Percentiles rank a stretch among this genome's conserved stretches.
phyloP scores from a whole-genome alignment of 1,140 invertebrate species.

The Pararge aegeria region DNA sequence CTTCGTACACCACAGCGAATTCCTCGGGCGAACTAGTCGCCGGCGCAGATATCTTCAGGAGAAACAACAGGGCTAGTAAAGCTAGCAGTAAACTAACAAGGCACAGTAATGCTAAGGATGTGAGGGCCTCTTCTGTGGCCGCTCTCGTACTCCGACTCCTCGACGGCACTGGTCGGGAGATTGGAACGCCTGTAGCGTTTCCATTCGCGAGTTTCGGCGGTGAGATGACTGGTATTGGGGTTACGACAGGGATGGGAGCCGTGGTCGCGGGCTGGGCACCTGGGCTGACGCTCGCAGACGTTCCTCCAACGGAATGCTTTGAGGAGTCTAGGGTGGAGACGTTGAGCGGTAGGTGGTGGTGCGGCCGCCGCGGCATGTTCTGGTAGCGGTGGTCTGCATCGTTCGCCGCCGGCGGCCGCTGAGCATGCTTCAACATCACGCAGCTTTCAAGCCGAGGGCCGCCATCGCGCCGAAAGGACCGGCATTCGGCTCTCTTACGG shows the following conservation, averaged over 20 bases:
- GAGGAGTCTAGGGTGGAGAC: conserved; percentile 85
- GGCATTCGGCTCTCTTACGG: conserved; percentile 52
- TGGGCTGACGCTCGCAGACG: conserved; percentile 78
- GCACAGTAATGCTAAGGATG: conserved; percentile 91
- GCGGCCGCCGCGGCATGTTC: conserved; percentile 77
- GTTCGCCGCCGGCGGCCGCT: conserved; percentile 72
- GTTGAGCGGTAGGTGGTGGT: conserved; percentile 82
- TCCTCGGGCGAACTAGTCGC: conserved; percentile 86
- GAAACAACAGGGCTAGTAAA: conserved; percentile 90
- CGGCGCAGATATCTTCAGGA: conserved; percentile 89
- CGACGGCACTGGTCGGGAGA: conserved; percentile 41
- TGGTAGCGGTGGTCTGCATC: conserved; percentile 76
- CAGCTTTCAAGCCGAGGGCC: conserved; percentile 54
- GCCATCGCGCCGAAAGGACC: conserved; percentile 69
- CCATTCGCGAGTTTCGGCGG: conserved; percentile 67
- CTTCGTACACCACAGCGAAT: conserved; percentile 93
- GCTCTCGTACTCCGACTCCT: conserved; percentile 78
- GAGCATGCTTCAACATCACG: conserved; percentile 78
- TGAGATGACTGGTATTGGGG: conserved; percentile 51
- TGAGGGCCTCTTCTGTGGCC: conserved; percentile 89
- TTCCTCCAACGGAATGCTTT: conserved; percentile 87
- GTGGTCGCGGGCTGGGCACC: conserved; percentile 57
- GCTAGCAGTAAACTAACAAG: conserved; percentile 91
- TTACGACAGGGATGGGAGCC: conserved; percentile 48
- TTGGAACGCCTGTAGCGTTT: conserved; percentile 79